Base-by-base conservation (phyloP, 2,888 invertebrate species). In the Vanessa cardui region DNA sequence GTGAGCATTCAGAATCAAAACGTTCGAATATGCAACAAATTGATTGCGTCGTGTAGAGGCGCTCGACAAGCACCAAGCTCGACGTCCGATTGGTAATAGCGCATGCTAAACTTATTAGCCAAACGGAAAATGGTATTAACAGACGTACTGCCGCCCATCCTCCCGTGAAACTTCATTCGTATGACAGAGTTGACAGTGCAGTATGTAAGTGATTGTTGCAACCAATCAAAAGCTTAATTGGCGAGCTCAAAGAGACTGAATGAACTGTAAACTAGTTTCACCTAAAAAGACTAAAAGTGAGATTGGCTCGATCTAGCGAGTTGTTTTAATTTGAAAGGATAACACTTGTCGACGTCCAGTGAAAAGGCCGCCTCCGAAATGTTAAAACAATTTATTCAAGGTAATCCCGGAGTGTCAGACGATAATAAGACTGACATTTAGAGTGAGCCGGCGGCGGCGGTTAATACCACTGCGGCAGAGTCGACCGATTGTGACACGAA, bases 381-480 rank as follows among this genome's bases (percentile, higher is more conserved):
- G 90, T 84, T 91, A 87, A 90, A 92, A 92, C 91, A 92, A 89
- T 92, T 91, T 90, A 92, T 90, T 88, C 90, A 83, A 84, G 83
- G 87, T 91, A 92, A 92, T 91, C 92, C 91, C 80, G 77, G 82
- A 86, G 85, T 91, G 92, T 92, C 92, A 88, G 86, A 90, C 79
- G 87, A 89, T 92, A 91, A 92, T 92, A 92, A 91, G 89, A 92
- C 90, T 92, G 92, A 92, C 92, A 89, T 89, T 92, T 89, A 83
- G 87, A 90, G 87, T 86, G 82, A 81, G 77, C 83, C 80, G 73
- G 74, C 79, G 78, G 83, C 82, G 84, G 83, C 80, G 87, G 90
- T 90, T 92, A 91, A 92, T 91, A 90, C 90, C 87, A 87, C 85
- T 88, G 86, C 77, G 84, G 84, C 83, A 82, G 83, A 82, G 82